Conservation (phyloP, 2,797 vertebrate genomes). For the Lepidocolaptes lacrymiger region DNA sequence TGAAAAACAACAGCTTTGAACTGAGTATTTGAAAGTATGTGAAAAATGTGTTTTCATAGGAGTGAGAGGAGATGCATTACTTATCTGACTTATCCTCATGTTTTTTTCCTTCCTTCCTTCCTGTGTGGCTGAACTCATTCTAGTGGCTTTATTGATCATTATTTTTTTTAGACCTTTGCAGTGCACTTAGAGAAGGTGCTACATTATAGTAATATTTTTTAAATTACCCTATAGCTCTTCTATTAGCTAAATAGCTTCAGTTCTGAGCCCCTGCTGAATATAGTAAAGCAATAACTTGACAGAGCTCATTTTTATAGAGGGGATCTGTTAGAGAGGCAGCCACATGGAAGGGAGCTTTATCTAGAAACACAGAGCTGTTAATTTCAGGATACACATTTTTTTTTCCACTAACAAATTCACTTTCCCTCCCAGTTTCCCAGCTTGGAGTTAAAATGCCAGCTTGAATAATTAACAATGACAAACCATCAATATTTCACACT, state of each 20-base stretch:
- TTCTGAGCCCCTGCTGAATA: neutral
- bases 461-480: slow-evolving; percentile 76
- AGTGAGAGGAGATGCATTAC: neutral
- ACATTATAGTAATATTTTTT: neutral
- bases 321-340: neutral
- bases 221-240: neutral
- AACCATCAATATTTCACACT: slow-evolving; percentile 75
- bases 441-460: slow-evolving; percentile 57
- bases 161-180: neutral
- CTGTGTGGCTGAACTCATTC: neutral
- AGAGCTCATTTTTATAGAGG: neutral
- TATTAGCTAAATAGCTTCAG: neutral
- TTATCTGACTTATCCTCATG: neutral
- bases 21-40: neutral
- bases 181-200: neutral
- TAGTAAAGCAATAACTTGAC: neutral
- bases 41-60: slow-evolving; percentile 3
- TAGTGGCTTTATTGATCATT: neutral
- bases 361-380: slow-evolving; percentile 13
- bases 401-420: neutral
- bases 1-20: slow-evolving; percentile 43
- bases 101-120: neutral
- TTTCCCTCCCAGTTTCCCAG: slow-evolving; percentile 11
- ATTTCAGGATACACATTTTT: neutral
- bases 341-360: neutral